phyloP scores from a whole-genome alignment of 2,113 vertebrate genomes.

The Myrmecobius fasciatus region DNA sequence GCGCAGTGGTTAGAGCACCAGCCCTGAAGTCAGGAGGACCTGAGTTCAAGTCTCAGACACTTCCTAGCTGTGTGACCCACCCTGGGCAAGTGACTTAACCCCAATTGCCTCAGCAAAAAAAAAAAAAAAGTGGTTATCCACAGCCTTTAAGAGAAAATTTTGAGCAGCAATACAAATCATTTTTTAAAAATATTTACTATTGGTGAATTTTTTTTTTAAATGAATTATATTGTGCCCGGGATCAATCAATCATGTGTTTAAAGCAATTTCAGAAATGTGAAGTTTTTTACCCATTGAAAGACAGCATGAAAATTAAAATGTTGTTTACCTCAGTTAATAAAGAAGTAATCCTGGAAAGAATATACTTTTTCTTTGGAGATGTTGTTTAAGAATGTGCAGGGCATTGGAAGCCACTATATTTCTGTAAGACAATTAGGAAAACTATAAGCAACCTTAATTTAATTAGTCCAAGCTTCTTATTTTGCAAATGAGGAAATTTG shows the following conservation, averaged over 20 bases:
- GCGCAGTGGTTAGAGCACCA: too few relatives aligned
- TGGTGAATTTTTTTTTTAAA: neutral
- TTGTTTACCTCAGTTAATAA: conserved; percentile 28
- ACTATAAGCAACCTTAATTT: neutral
- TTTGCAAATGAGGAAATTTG: neutral
- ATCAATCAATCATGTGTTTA: neutral
- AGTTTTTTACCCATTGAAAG: conserved; percentile 34
- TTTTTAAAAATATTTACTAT: neutral
- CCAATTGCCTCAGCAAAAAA: too few relatives aligned
- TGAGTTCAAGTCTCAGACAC: too few relatives aligned
- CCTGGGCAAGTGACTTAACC: too few relatives aligned
- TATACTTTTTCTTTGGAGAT: conserved; percentile 40
- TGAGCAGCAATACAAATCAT: neutral
- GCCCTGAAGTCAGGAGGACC: too few relatives aligned
- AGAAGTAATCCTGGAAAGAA: conserved; percentile 9
- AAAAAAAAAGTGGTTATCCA: neutral
- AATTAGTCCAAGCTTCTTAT: neutral
- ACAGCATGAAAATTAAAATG: conserved; percentile 29
- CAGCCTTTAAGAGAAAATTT: neutral
- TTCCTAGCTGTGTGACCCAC: too few relatives aligned
- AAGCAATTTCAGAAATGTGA: conserved; percentile 9
- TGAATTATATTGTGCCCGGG: neutral
- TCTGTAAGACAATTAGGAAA: conserved; percentile 24
- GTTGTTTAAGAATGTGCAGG: conserved; percentile 28
- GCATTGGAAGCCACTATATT: neutral